Percentiles rank a stretch among this genome's conserved stretches.
These are phyloP conservation scores for Hermetia illucens DNA, from an alignment of 1,140 invertebrate genomes.

Conservation along the genomic window DNA sequence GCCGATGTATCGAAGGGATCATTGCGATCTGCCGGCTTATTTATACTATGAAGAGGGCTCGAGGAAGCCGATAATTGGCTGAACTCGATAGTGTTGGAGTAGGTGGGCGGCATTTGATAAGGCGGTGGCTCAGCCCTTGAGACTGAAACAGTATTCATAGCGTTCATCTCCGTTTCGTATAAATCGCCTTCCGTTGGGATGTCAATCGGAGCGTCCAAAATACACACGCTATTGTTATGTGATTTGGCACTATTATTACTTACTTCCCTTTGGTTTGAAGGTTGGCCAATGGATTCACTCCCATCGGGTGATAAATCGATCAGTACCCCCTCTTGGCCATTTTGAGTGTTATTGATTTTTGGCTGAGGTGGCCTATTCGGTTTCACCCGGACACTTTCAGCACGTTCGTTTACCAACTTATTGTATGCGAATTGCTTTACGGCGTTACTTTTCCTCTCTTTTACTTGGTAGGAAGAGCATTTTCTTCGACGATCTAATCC, in stretches of 20 bases:
- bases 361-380: slow-evolving; percentile 37
- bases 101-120: slow-evolving; percentile 34
- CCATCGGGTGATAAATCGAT: slow-evolving; percentile 46
- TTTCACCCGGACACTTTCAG: slow-evolving; percentile 10
- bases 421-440: slow-evolving; percentile 63
- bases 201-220: slow-evolving; percentile 66
- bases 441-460: slow-evolving; percentile 35
- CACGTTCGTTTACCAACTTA: slow-evolving; percentile 52
- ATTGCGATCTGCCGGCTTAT: slow-evolving; percentile 2
- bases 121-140: slow-evolving; percentile 31
- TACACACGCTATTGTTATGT: slow-evolving; percentile 34
- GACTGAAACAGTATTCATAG: slow-evolving; percentile 3
- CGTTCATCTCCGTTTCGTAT: no score
- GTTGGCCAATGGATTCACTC: slow-evolving; percentile 8
- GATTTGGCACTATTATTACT: no score
- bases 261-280: no score
- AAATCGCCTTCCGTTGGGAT: slow-evolving; percentile 32
- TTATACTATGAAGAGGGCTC: slow-evolving; percentile 8
- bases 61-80: slow-evolving; percentile 10
- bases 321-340: slow-evolving; percentile 38
- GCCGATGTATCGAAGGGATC: slow-evolving; percentile 47
- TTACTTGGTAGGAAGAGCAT: slow-evolving; percentile 32
- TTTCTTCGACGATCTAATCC: slow-evolving; percentile 17
- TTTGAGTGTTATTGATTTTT: slow-evolving; percentile 19
- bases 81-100: slow-evolving; percentile 31